Evolutionary conservation across 2,797 vertebrate species (phyloP), one percentile per base, ranked within the genome.

Genomic region (Typhlichthys eigenmanni): DNA sequence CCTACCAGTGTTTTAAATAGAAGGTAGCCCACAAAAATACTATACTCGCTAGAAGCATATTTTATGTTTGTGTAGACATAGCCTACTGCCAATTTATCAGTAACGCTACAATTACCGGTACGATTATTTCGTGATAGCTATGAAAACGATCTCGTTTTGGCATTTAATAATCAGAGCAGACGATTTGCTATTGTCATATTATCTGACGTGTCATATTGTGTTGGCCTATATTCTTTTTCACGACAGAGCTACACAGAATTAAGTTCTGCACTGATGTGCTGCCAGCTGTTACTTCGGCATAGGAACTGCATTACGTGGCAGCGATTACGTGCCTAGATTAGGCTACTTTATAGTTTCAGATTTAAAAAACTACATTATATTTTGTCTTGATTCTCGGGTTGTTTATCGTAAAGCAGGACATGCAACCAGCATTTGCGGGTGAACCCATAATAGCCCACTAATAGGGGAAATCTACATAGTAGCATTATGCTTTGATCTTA

Each of bases 281-380:
- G 13, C 63, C 79, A 70, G 58, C 77, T 79, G 80, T 81, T 76
- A 62, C 82, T 86, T 79, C 76, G 80, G 70, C 80, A 75, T 78
- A 81, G 1, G 61, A 48, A 75, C 49, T 80, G 67, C 57, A 65
- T 85, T 88, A 92, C 92, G 91, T 93, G 91, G 92, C 91, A 92
- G 76, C 17, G 54, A 66, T 69, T 53, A 14, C 12, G 14, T 1
- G 29, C 11, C 46, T 6, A 47, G 34, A 19, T 10, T n/a, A 14
- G 12, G 5, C 13, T 48, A 10, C n/a, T 50, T 6, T 14, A 34
- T n/a, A n/a, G 9, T 46, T 54, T 13, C 7, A 19, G n/a, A 48
- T 38, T n/a, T 10, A 24, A 14, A 19, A 32, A 6, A 13, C 13
- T 4, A 13, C n/a, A 11, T 4, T 13, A 13, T 12, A 47, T 47